Evolutionary conservation across 2,113 vertebrate species (phyloP), one percentile per base, ranked within the genome.

Genomic region (Archilochus colubris): DNA sequence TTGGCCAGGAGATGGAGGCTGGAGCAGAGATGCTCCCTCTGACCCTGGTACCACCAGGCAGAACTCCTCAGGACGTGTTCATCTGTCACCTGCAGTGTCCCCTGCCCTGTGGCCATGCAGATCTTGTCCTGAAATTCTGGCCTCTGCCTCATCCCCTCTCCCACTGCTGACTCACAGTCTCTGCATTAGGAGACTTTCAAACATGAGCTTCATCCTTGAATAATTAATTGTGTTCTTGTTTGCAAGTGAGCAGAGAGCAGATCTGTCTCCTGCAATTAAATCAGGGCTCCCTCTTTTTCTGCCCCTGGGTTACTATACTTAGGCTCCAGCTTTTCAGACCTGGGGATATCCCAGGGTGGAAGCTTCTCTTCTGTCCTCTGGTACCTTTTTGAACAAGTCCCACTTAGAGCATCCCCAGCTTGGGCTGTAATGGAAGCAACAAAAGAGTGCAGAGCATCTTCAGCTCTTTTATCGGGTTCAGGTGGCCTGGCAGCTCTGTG

Each of bases 221-320:
- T 95, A 88, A 96, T 93, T 90, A 72, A 96, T 92, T 1, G 53
- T 8, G 70, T 28, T 83, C 28, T 67, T 64, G 62, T 53, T 76
- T 76, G 89, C 36, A 8, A 64, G 91, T 2, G 23, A 93, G 88
- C 82, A 40, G 51, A 24, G 87, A 89, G 90, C 36, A 3, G 74
- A 16, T 50, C 88, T 84, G 94, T 75, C 95, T 89, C n/a, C 85
- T 85, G 90, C 1, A 82, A 87, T 94, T 30, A 93, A 50, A 70
- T 88, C 93, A 86, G 55, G 14, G 36, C 72, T 79, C 30, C 53
- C 74, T 81, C 48, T 0, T 63, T 83, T 27, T 30, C 81, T 48
- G 54, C 80, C 1, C 28, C 61, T 74, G 82, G 43, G 1, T 54
- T 11, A 3, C n/a, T 80, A 58, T n/a, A 40, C 44, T 63, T 9